A percentile compares a stretch with the other conserved stretches of the same genome.
Evolutionary conservation across 2,888 invertebrate species (phyloP).

Genomic region (Nycteola revayana): DNA sequence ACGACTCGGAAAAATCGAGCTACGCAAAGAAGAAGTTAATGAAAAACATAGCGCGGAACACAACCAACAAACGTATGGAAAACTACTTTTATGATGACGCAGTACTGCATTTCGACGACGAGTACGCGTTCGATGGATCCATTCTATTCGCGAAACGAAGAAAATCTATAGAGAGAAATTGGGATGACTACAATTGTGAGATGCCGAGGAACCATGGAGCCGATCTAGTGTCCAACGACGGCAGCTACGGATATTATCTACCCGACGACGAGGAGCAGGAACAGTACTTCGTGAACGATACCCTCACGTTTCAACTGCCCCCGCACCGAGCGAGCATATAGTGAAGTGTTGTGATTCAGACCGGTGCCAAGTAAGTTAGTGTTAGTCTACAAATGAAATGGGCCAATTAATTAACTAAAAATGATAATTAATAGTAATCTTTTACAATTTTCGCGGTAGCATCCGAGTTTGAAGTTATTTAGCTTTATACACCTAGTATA

Average conservation of each 20-base stretch:
- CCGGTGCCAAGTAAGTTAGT: conserved; percentile 38
- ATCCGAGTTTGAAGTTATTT: conserved; percentile 46
- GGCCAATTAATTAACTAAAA: conserved; percentile 61
- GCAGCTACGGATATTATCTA: conserved; percentile 73
- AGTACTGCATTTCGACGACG: conserved; percentile 72
- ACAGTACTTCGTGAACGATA: conserved; percentile 70
- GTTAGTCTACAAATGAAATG: conserved; percentile 54
- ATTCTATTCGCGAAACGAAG: conserved; percentile 72
- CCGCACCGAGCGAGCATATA: conserved; percentile 77
- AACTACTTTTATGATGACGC: conserved; percentile 79
- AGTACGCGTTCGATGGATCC: conserved; percentile 75
- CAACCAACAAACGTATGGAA: conserved; percentile 48
- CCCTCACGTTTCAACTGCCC: conserved; percentile 70
- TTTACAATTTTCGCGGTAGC: conserved; percentile 65
- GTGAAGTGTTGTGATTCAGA: conserved; percentile 35
- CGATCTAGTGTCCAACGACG: conserved; percentile 68
- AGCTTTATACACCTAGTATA: conserved; percentile 70
- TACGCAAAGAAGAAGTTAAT: conserved; percentile 72
- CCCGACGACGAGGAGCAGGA: conserved; percentile 68
- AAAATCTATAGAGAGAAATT: conserved; percentile 68
- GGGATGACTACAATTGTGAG: conserved; percentile 60
- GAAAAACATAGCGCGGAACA: conserved; percentile 74
- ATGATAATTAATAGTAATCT: conserved; percentile 33
- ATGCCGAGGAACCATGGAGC: conserved; percentile 51
- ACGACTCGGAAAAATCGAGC: conserved; percentile 72